Conservation (phyloP, 2,888 invertebrate species). For the Drosophila acutilabella region DNA sequence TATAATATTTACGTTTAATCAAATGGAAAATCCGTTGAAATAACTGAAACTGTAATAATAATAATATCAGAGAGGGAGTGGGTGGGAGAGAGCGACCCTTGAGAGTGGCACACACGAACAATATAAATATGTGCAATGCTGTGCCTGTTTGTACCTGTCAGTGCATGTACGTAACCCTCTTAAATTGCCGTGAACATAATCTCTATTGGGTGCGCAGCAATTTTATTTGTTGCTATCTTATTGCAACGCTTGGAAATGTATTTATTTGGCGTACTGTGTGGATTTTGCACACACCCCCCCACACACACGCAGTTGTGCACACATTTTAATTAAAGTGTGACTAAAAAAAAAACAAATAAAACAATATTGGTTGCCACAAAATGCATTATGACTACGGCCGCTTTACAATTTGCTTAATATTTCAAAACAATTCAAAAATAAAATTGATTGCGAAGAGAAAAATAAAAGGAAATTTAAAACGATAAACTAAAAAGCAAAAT, state of each 20-base stretch:
- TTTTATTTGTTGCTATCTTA: conserved; percentile 25
- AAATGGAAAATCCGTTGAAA: conserved; percentile 82
- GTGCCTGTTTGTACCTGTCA: conserved; percentile 20
- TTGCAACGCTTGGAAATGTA: conserved; percentile 43
- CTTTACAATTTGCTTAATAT: conserved; percentile 62
- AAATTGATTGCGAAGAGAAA: conserved; percentile 41
- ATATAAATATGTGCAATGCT: conserved; percentile 8
- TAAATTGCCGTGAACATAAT: conserved; percentile 47
- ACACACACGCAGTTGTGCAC: background rate
- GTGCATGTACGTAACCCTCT: conserved; percentile 6
- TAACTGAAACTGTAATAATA: conserved; percentile 71
- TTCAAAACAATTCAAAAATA: conserved; percentile 54
- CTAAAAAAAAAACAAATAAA: conserved; percentile 19
- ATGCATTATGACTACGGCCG: conserved; percentile 44
- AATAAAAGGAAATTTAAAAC: background rate
- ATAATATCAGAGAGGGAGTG: conserved; percentile 43
- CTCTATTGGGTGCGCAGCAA: conserved; percentile 23
- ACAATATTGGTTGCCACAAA: conserved; percentile 29
- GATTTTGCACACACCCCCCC: conserved; percentile 18
- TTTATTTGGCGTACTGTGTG: conserved; percentile 49
- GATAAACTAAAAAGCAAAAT: no score
- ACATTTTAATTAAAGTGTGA: conserved; percentile 45
- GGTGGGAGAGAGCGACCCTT: conserved; percentile 9
- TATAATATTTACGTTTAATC: conserved; percentile 83
- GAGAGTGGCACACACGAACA: conserved; percentile 22